A percentile compares a stretch with the other conserved stretches of the same genome.
Conservation (phyloP, 2,888 invertebrate genomes). For the Cosmopolites sordidus region DNA sequence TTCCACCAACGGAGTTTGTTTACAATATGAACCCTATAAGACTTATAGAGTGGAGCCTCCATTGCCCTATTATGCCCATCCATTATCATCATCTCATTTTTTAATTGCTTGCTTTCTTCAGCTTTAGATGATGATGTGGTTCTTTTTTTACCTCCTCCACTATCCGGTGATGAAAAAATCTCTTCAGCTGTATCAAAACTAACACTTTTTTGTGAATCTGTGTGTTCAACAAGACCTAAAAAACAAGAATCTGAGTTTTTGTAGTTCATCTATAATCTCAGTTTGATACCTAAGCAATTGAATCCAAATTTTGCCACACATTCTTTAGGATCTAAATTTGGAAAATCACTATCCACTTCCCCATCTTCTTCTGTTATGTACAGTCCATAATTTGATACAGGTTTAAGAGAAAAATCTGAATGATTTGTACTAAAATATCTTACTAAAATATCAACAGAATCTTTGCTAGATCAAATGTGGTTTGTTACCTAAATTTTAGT, state of each 20-base stretch:
- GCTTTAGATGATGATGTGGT: slow-evolving; percentile 31
- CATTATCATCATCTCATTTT: slow-evolving; percentile 59
- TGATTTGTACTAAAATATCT: slow-evolving; percentile 17
- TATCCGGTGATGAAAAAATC: slow-evolving; percentile 14
- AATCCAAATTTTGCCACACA: slow-evolving; percentile 92
- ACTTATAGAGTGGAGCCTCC: slow-evolving; percentile 83
- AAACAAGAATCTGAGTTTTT: too few species aligned
- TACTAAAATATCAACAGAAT: slow-evolving; percentile 3
- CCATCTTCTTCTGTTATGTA: slow-evolving; percentile 96
- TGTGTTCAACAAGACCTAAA: slow-evolving; percentile 74
- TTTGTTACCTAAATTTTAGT: slow-evolving; percentile 77
- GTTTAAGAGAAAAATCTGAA: slow-evolving; percentile 56
- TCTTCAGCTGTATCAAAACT: slow-evolving; percentile 37
- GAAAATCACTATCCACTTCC: slow-evolving; percentile 90
- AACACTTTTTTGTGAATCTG: slow-evolving; percentile 48
- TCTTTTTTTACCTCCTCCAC: slow-evolving; percentile 17
- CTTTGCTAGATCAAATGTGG: too few species aligned
- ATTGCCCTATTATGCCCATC: slow-evolving; percentile 72
- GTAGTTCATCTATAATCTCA: too few species aligned
- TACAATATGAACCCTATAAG: slow-evolving; percentile 71
- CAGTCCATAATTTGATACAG: slow-evolving; percentile 73
- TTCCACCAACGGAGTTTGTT: slow-evolving; percentile 72
- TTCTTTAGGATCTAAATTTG: slow-evolving; percentile 82
- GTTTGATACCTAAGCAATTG: slow-evolving; percentile 56
- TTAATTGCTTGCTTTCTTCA: slow-evolving; percentile 45